Conservation (phyloP, 1,140 invertebrate species). For the Leucophenga varia region DNA sequence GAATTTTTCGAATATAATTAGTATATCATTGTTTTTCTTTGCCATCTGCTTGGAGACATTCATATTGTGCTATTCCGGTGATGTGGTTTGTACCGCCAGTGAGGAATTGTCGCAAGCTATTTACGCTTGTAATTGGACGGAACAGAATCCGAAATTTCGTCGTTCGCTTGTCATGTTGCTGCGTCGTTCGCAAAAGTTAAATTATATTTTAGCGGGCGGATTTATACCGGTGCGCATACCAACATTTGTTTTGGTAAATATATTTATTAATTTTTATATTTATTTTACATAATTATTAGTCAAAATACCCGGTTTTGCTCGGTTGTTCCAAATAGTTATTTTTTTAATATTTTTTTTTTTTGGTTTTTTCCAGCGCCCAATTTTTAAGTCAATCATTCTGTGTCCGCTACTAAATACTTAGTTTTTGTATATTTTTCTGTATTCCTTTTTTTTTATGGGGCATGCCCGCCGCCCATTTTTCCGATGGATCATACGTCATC, state of each 20-base stretch:
- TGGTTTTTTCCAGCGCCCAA: too few species aligned
- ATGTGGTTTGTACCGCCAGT: slow-evolving; percentile 20
- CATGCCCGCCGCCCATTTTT: too few species aligned
- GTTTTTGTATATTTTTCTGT: too few species aligned
- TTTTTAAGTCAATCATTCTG: too few species aligned
- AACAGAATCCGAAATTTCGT: slow-evolving; percentile 25
- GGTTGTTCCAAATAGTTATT: not conserved
- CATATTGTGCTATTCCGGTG: slow-evolving; percentile 33
- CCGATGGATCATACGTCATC: too few species aligned
- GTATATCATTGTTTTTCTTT: slow-evolving; percentile 16
- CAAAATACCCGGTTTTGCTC: not conserved
- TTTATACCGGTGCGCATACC: slow-evolving; percentile 29
- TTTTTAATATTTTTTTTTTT: not conserved
- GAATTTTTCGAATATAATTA: slow-evolving; percentile 8
- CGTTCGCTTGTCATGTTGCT: slow-evolving; percentile 27
- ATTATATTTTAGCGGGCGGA: slow-evolving; percentile 18
- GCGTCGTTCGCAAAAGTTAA: slow-evolving; percentile 22
- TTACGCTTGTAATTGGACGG: slow-evolving; percentile 38
- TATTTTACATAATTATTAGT: not conserved
- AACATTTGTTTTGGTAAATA: slow-evolving; percentile 28
- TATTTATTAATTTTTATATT: not conserved
- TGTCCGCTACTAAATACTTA: too few species aligned
- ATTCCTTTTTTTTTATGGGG: too few species aligned
- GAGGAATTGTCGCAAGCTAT: slow-evolving; percentile 21
- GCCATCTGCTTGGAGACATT: slow-evolving; percentile 25